Evolutionary conservation across 1,140 invertebrate genomes (phyloP).

Genomic region (Marisa cornuarietis): DNA sequence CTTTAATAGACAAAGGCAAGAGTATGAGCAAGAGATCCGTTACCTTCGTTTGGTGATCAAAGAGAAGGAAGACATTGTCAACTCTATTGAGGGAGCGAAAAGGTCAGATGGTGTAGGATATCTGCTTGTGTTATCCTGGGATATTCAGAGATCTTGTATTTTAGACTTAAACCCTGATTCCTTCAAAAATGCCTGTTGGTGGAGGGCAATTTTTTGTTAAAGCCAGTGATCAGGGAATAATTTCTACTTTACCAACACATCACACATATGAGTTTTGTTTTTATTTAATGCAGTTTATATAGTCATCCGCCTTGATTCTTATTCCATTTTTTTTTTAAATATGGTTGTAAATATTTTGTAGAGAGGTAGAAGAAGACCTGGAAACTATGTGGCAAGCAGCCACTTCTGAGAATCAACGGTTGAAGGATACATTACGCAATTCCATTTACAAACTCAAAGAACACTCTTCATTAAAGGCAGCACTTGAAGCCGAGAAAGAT

Average conservation of each 20-base stretch:
- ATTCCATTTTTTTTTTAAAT: not conserved
- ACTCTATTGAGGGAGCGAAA: constrained; percentile 47
- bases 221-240: too few relatives aligned
- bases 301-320: too few relatives aligned
- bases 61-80: constrained; percentile 57
- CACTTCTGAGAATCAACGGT: constrained; percentile 54
- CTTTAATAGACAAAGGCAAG: constrained; percentile 53
- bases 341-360: constrained; percentile 24
- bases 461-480: constrained; percentile 45
- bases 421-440: constrained; percentile 52
- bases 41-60: constrained; percentile 53
- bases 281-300: too few relatives aligned
- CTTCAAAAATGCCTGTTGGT: too few relatives aligned
- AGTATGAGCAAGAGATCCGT: constrained; percentile 62
- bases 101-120: constrained; percentile 40
- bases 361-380: constrained; percentile 57
- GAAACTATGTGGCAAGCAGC: constrained; percentile 62
- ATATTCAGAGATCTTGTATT: too few relatives aligned
- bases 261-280: too few relatives aligned
- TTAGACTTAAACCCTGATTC: too few relatives aligned
- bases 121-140: too few relatives aligned
- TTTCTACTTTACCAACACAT: too few relatives aligned
- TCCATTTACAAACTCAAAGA: constrained; percentile 48
- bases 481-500: constrained; percentile 43
- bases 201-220: too few relatives aligned